Percentiles rank a stretch among this genome's conserved stretches.
These are phyloP conservation scores for Apodemus speciosus DNA, from an alignment of 2,113 vertebrate species.

Conservation along the genomic window DNA sequence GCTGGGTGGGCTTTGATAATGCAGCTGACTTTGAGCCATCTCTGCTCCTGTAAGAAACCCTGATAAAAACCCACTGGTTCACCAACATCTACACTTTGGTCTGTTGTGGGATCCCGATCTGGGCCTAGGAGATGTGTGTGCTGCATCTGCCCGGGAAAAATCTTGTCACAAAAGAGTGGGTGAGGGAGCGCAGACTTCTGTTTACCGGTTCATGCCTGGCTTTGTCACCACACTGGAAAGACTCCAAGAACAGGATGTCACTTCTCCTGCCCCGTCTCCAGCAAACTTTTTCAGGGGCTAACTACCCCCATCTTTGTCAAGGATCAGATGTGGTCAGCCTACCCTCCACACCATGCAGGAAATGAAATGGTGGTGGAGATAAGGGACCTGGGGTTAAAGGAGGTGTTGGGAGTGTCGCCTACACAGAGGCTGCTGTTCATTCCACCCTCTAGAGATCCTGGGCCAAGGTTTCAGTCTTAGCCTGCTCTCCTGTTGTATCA, in stretches of 20 bases:
- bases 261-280: background rate
- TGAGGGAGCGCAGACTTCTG: background rate
- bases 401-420: background rate
- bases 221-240: conserved; percentile 18
- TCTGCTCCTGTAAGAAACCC: background rate
- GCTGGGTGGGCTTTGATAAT: background rate
- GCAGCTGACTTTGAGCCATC: background rate
- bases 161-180: background rate
- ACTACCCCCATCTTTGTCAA: background rate
- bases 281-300: background rate
- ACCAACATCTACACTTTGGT: background rate
- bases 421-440: background rate
- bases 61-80: background rate
- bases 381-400: background rate
- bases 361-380: conserved; percentile 22
- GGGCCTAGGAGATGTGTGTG: background rate
- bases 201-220: background rate
- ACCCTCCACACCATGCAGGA: conserved; percentile 39
- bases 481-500: background rate
- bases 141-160: background rate
- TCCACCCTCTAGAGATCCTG: conserved; percentile 5
- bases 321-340: conserved; percentile 26
- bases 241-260: background rate
- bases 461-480: conserved; percentile 1
- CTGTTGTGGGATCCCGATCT: background rate